Evolutionary conservation across 2,888 invertebrate genomes (phyloP), one percentile per base, ranked within the genome.

Genomic region (Xiphydria camelus): DNA sequence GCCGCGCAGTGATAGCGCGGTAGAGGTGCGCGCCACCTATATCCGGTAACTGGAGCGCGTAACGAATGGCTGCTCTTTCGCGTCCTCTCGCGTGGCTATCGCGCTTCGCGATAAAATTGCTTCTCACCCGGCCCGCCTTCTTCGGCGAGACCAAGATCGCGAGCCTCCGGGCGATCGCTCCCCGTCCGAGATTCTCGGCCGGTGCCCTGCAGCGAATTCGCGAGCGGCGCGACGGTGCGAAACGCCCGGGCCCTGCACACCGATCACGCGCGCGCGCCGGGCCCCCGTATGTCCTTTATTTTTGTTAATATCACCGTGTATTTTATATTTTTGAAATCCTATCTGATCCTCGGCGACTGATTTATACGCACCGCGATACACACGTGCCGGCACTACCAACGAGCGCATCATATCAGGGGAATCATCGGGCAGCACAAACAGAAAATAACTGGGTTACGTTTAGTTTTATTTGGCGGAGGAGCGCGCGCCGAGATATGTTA

Each of bases 361-460:
- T 73, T 74, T 73, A 74, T 74, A 72, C 68, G 69, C 69, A 60
- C 64, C 70, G 75, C 73, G 73, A 73, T 70, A 67, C 70, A 73
- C 70, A 70, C 75, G 75, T 75, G 74, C 73, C 70, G 64, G 61
- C 59, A 73, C 71, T 75, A 66, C 70, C 67, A 73, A 52, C 54
- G 47, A 41, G 41, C 41, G 42, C 62, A 64, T 68, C 68, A 68
- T 73, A 74, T 73, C 73, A 67, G 59, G 36, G 58, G 59, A 57
- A 53, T 60, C 52, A 60, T 60, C 57, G 54, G 53, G 44, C 48
- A 33, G 47, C 47, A 38, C 61, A 68, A 71, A 68, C 70, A 68
- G 68, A 72, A 73, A 74, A 74, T 73, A 75, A 73, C 75, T 74
- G 73, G 74, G 71, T 74, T 74, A 73, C 66, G 60, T 73, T 72